These are phyloP conservation scores for Dromaius novaehollandiae DNA, from an alignment of 2,113 vertebrate genomes.

Conservation along the genomic window DNA sequence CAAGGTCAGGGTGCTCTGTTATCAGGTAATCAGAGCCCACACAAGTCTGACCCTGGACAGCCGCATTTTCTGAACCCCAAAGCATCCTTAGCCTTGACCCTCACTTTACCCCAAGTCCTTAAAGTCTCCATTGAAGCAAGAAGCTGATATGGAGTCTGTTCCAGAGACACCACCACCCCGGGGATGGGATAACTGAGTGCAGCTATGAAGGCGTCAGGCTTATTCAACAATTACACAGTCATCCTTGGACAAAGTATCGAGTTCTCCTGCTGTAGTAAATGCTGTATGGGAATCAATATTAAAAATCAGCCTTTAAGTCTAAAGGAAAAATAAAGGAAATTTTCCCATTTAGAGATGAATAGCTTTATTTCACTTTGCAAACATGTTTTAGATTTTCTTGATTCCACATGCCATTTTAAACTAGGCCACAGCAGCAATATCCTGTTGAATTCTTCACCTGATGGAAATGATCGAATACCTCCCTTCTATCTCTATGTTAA, in stretches of 20 bases:
- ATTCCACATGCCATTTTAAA: neutral
- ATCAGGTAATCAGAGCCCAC: neutral
- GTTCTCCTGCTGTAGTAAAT: neutral
- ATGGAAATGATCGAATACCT: neutral
- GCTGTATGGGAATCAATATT: neutral
- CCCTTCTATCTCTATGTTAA: neutral
- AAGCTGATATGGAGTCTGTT: too few species aligned
- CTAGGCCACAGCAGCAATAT: neutral
- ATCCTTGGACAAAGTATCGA: neutral
- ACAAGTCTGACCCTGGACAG: accelerated
- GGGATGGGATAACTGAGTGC: too few species aligned
- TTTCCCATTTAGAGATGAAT: neutral
- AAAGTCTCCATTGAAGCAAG: too few species aligned
- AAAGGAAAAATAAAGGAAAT: neutral
- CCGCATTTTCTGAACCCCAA: neutral
- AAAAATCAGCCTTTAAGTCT: neutral
- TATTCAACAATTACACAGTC: neutral
- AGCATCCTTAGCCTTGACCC: neutral
- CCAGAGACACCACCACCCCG: neutral
- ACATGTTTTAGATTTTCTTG: neutral
- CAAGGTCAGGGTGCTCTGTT: accelerated
- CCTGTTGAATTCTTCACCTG: neutral
- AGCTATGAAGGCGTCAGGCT: neutral
- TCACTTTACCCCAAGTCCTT: neutral
- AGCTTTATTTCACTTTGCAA: neutral